phyloP scores from a whole-genome alignment of 1,140 invertebrate genomes.

The Latrodectus geometricus region DNA sequence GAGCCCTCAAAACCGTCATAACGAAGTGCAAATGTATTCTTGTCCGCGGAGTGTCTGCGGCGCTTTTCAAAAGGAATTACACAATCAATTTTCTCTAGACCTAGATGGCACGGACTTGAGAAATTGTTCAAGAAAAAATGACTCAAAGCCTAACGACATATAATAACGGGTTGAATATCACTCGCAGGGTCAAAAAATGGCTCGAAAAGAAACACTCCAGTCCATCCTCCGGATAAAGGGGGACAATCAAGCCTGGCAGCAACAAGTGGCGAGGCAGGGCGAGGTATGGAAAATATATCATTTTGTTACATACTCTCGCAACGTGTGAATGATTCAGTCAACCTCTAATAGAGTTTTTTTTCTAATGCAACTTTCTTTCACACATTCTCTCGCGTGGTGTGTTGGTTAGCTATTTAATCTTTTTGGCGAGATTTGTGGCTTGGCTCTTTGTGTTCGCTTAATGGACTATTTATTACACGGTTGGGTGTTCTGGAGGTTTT shows the following conservation, averaged over 20 bases:
- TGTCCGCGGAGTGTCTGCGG: not conserved
- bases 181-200: constrained; percentile 12
- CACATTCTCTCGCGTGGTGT: not conserved
- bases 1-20: not conserved
- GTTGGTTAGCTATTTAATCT: not conserved
- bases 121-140: not conserved
- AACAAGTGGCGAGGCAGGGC: constrained; percentile 7
- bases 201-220: not conserved
- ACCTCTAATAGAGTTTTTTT: not conserved
- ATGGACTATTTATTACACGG: not conserved
- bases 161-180: constrained; percentile 22
- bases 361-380: not conserved
- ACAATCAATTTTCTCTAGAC: not conserved
- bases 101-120: not conserved
- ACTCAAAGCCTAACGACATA: constrained; percentile 2
- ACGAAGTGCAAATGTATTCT: not conserved
- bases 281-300: constrained; percentile 2
- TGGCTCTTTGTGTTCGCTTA: not conserved
- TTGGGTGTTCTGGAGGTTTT: not conserved
- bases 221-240: not conserved
- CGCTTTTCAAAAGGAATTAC: not conserved
- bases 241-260: constrained; percentile 6
- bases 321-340: constrained; percentile 5
- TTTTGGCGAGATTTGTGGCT: constrained; percentile 1
- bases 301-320: not conserved